Percentiles rank a stretch among this genome's conserved stretches.
These are phyloP conservation scores for Cyanoramphus novaezelandiae DNA, from an alignment of 2,113 vertebrate genomes.

Conservation along the genomic window DNA sequence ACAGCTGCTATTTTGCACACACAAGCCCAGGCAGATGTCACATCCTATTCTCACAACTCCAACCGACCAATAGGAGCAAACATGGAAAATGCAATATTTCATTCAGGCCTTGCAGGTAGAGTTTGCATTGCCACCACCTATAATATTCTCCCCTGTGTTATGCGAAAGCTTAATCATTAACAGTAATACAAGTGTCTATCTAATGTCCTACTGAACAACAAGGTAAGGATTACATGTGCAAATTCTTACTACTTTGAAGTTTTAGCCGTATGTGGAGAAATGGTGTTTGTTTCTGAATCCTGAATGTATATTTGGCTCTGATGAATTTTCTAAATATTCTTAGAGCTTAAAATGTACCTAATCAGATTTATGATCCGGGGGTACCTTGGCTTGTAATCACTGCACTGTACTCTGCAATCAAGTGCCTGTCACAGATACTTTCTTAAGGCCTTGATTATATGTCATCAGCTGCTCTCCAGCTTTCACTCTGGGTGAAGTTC, in stretches of 20 bases:
- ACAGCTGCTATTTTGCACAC: slow-evolving; percentile 35
- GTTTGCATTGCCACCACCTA: background rate
- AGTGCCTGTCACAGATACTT: background rate
- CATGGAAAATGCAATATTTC: background rate
- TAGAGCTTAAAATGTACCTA: background rate
- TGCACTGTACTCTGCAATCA: background rate
- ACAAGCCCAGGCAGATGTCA: slow-evolving; percentile 11
- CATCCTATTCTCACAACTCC: slow-evolving; percentile 22
- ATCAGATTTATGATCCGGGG: background rate
- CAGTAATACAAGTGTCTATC: background rate
- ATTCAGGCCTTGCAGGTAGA: background rate
- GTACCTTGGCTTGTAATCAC: background rate
- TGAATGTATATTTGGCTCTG: background rate
- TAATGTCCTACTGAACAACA: background rate
- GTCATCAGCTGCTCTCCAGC: background rate
- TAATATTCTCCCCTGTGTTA: background rate
- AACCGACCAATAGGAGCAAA: background rate
- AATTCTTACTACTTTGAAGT: background rate
- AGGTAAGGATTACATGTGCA: background rate
- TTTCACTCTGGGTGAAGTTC: background rate
- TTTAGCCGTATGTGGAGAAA: background rate
- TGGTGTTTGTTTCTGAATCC: background rate
- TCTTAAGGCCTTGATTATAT: background rate
- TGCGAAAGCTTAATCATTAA: background rate
- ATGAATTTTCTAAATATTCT: background rate